Evolutionary conservation across 2,797 vertebrate genomes (phyloP).

Genomic region (Molossus alvarezi): DNA sequence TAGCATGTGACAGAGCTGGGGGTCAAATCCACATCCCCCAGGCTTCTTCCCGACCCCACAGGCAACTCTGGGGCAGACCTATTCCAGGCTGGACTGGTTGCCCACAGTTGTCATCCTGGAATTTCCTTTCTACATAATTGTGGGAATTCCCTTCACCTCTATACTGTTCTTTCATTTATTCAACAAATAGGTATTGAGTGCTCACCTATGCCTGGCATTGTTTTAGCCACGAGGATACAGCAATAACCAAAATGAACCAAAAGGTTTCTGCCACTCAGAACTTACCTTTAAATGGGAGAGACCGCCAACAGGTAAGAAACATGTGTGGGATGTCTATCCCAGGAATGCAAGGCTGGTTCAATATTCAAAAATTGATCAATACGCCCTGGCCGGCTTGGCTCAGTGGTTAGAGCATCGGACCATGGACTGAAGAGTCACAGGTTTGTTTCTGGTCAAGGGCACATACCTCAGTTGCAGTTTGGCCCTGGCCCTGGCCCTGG

Average conservation of each 20-base stretch:
- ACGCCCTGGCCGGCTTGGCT: too few relatives aligned
- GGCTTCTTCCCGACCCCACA: neutral
- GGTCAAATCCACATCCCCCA: rapidly evolving
- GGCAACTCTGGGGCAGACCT: neutral
- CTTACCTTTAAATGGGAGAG: neutral
- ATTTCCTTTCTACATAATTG: neutral
- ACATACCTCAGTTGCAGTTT: too few relatives aligned
- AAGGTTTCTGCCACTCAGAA: neutral
- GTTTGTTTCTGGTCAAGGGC: too few relatives aligned
- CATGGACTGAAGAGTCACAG: too few relatives aligned
- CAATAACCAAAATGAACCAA: neutral
- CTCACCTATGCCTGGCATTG: neutral
- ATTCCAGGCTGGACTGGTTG: neutral
- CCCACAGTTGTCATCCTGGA: neutral
- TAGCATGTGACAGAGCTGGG: neutral
- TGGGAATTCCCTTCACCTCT: neutral
- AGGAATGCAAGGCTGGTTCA: neutral
- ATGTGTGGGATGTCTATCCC: neutral
- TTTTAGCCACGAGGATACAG: neutral
- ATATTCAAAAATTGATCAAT: neutral
- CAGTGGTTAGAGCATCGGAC: too few relatives aligned
- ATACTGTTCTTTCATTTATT: neutral
- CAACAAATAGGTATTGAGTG: neutral
- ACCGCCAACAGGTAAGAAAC: neutral
- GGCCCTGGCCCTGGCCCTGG: too few relatives aligned